phyloP scores from a whole-genome alignment of 2,888 invertebrate genomes.

The Diarsia rubi region DNA sequence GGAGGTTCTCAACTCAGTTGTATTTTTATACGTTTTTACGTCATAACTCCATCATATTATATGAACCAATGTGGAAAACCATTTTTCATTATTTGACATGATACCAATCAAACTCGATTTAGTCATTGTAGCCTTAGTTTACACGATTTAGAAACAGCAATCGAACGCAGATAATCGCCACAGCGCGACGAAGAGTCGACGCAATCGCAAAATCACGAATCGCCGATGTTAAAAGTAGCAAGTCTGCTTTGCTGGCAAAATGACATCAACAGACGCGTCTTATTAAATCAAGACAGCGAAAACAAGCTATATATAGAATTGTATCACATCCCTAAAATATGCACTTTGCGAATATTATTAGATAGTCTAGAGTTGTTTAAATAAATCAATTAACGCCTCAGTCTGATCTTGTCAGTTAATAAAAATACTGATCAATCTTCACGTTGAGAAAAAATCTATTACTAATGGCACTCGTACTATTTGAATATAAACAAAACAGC shows the following conservation, averaged over 20 bases:
- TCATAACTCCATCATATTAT: too few relatives aligned
- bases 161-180: neutral
- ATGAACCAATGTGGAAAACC: too few relatives aligned
- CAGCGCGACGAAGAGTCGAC: neutral
- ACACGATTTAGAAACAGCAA: neutral
- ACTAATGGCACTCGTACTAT: neutral
- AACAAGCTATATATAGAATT: slow-evolving; percentile 36
- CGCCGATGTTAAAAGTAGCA: neutral
- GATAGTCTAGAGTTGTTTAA: slow-evolving; percentile 2
- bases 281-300: slow-evolving; percentile 31
- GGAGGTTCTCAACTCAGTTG: too few relatives aligned
- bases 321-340: slow-evolving; percentile 30
- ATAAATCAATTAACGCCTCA: slow-evolving; percentile 26
- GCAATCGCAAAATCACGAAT: neutral
- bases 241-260: neutral
- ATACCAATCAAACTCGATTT: neutral
- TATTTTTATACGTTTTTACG: too few relatives aligned
- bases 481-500: neutral
- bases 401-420: slow-evolving; percentile 2
- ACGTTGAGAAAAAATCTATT: neutral
- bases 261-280: slow-evolving; percentile 46
- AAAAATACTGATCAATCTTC: slow-evolving; percentile 29
- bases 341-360: slow-evolving; percentile 12
- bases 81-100: too few relatives aligned
- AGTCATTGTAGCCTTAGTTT: neutral